These are phyloP conservation scores for Hoplias malabaricus DNA, from an alignment of 2,113 vertebrate genomes.

Conservation along the genomic window DNA sequence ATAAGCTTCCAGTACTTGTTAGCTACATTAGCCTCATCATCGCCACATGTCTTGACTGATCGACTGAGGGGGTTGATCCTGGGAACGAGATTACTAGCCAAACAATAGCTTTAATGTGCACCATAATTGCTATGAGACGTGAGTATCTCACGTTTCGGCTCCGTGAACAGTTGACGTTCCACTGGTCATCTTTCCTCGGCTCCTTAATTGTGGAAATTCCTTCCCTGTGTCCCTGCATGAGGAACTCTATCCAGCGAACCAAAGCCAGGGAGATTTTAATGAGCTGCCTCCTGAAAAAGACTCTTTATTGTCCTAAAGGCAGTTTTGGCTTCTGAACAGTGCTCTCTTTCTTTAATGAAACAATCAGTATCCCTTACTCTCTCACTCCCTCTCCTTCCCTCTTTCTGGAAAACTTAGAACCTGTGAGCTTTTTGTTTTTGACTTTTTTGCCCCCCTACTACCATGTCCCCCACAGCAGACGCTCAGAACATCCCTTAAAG, in stretches of 20 bases:
- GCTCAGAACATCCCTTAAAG: slow-evolving; percentile 13
- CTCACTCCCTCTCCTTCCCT: slow-evolving; percentile 51
- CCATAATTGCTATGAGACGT: background rate
- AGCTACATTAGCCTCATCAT: background rate
- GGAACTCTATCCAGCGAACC: slow-evolving; percentile 69
- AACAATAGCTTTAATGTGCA: background rate
- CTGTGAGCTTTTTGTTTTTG: slow-evolving; percentile 55
- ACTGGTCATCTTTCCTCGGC: slow-evolving; percentile 70
- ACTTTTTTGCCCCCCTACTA: slow-evolving; percentile 35
- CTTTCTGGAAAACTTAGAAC: slow-evolving; percentile 50
- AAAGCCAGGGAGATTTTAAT: slow-evolving; percentile 63
- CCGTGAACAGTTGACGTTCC: slow-evolving; percentile 38
- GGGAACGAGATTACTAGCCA: background rate
- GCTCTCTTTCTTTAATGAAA: slow-evolving; percentile 69
- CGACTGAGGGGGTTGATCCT: background rate
- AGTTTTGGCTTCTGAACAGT: slow-evolving; percentile 71
- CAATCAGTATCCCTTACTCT: slow-evolving; percentile 62
- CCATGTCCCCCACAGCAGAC: slow-evolving; percentile 44
- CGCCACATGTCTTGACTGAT: background rate
- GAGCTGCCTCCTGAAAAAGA: slow-evolving; percentile 69
- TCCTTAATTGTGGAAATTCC: slow-evolving; percentile 76
- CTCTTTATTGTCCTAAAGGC: slow-evolving; percentile 70
- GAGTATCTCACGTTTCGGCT: background rate
- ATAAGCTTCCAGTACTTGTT: background rate
- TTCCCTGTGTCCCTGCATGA: slow-evolving; percentile 57